These are phyloP conservation scores for Pollimyrus isidori DNA, from an alignment of 2,113 vertebrate genomes.

Conservation along the genomic window DNA sequence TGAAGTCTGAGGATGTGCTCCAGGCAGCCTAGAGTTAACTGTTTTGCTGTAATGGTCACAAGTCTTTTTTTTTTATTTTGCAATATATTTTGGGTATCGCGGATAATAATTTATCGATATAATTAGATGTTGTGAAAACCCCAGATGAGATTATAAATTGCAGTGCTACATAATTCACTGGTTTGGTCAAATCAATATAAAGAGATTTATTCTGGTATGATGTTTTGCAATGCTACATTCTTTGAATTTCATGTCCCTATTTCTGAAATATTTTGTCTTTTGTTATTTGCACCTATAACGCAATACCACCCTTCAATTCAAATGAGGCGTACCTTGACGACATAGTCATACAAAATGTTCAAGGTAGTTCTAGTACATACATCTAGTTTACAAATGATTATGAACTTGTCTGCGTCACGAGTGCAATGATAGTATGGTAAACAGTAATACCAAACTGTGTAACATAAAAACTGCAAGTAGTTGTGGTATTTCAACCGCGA, in stretches of 20 bases:
- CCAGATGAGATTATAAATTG: not conserved
- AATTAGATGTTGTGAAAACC: not conserved
- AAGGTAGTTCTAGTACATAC: not conserved
- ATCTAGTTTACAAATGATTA: not conserved
- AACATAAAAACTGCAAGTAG: not conserved
- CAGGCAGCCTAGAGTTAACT: not conserved
- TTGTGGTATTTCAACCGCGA: not conserved
- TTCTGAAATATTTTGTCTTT: not conserved
- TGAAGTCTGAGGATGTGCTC: not conserved
- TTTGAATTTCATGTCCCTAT: not conserved
- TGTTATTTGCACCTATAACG: not conserved
- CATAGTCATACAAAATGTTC: not conserved
- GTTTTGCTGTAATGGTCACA: not conserved
- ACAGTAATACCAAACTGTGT: not conserved
- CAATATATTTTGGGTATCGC: not conserved
- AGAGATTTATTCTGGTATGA: not conserved
- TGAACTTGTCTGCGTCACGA: not conserved
- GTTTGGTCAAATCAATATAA: not conserved
- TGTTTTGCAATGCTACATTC: not conserved
- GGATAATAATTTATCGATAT: not conserved
- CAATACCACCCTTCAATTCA: not conserved
- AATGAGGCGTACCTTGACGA: not conserved
- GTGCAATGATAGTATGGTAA: not conserved
- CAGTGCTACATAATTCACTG: not conserved
- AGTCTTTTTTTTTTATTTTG: not conserved